Evolutionary conservation across 2,113 vertebrate genomes (phyloP).

Genomic region (Sus scrofa): DNA sequence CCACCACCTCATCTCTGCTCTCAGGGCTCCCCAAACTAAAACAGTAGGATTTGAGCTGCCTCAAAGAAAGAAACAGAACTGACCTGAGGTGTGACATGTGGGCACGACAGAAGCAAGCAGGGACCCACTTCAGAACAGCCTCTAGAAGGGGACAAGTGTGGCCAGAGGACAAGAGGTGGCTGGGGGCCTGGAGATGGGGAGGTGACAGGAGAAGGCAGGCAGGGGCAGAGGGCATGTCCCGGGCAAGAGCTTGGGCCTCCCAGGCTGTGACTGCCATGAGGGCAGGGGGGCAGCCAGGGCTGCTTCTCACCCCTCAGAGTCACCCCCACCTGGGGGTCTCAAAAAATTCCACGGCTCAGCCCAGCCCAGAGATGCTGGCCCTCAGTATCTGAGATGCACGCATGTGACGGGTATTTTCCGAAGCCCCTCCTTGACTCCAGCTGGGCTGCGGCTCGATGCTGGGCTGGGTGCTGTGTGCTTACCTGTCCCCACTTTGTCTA

Average conservation of each 20-base stretch:
- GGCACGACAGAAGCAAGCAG: background rate
- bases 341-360: background rate
- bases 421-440: background rate
- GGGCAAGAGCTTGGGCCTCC: background rate
- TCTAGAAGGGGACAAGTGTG: background rate
- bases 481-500: background rate
- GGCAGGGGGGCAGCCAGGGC: background rate
- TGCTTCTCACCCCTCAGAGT: background rate
- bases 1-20: background rate
- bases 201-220: background rate
- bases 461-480: background rate
- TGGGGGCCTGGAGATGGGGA: background rate
- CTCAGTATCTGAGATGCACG: background rate
- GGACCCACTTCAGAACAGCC: background rate
- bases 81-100: background rate
- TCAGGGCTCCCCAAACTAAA: background rate
- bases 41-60: background rate
- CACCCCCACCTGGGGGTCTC: too few species aligned
- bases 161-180: too few species aligned
- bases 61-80: background rate
- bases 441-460: background rate
- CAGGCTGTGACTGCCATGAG: background rate
- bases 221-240: background rate
- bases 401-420: background rate
- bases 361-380: background rate